A percentile compares a stretch with the other conserved stretches of the same genome.
Evolutionary conservation across 2,888 invertebrate genomes (phyloP).

Genomic region (Brachyptera putata): DNA sequence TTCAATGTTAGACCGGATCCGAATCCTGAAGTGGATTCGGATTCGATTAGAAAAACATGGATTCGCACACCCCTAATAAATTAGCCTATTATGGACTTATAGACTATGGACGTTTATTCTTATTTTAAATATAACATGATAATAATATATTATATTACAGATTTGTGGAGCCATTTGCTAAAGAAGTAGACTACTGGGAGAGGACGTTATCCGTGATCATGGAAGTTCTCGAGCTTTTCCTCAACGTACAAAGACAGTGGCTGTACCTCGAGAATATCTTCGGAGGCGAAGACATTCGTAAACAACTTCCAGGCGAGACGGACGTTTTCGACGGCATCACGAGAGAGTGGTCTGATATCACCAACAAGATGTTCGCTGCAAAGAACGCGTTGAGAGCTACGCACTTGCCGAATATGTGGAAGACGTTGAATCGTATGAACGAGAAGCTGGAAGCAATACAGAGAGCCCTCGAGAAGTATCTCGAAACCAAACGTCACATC

Average conservation of each 20-base stretch:
- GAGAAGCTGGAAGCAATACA: slow-evolving; percentile 74
- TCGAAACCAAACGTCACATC: slow-evolving; percentile 82
- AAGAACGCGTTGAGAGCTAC: slow-evolving; percentile 59
- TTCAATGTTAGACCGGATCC: too few species aligned
- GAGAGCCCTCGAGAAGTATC: slow-evolving; percentile 76
- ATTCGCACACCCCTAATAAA: too few species aligned
- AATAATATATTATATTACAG: too few species aligned
- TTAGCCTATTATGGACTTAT: too few species aligned
- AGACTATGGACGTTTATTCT: too few species aligned
- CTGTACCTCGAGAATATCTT: slow-evolving; percentile 87
- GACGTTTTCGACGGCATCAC: slow-evolving; percentile 69
- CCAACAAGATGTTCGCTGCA: slow-evolving; percentile 51
- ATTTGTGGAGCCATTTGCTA: slow-evolving; percentile 80
- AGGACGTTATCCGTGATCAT: slow-evolving; percentile 73
- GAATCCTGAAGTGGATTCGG: too few species aligned
- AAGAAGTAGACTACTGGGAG: slow-evolving; percentile 84
- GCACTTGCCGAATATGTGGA: slow-evolving; percentile 53
- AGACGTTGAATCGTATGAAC: slow-evolving; percentile 66
- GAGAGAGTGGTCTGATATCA: slow-evolving; percentile 65
- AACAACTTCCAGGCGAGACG: slow-evolving; percentile 74
- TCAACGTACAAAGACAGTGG: slow-evolving; percentile 82
- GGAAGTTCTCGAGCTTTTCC: slow-evolving; percentile 73
- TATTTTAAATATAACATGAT: too few species aligned
- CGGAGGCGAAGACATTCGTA: slow-evolving; percentile 79
- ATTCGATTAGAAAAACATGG: too few species aligned